phyloP scores from a whole-genome alignment of 2,888 invertebrate genomes.

The Eudemis profundana region DNA sequence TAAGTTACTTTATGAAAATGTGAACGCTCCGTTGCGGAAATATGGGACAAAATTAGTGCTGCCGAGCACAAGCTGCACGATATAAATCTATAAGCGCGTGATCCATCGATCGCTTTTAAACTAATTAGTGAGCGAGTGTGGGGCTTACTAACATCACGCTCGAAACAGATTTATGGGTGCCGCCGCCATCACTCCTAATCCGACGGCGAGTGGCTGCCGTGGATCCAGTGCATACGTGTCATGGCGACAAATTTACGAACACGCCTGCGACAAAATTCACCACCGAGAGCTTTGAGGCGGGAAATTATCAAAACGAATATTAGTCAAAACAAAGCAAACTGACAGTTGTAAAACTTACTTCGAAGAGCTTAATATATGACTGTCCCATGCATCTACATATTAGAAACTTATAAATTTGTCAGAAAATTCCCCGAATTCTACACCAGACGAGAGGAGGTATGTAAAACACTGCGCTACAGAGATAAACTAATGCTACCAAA shows the following conservation, averaged over 20 bases:
- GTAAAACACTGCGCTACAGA: too few species aligned
- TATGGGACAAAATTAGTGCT: constrained; percentile 26
- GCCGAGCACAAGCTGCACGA: constrained; percentile 13
- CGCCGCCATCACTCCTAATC: constrained; percentile 60
- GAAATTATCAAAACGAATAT: constrained; percentile 29
- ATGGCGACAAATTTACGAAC: constrained; percentile 30
- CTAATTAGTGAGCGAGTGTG: constrained; percentile 74
- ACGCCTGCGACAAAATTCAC: constrained; percentile 21
- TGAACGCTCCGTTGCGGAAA: constrained; percentile 10
- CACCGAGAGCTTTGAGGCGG: constrained; percentile 11
- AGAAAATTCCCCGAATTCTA: too few species aligned
- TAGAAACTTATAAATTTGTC: too few species aligned
- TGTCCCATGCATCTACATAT: too few species aligned
- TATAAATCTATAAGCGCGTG: constrained; percentile 47
- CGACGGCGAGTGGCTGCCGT: constrained; percentile 47
- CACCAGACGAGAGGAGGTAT: too few species aligned
- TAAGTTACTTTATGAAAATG: constrained; percentile 9
- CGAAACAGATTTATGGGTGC: constrained; percentile 70
- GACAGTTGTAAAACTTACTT: too few species aligned
- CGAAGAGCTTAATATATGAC: too few species aligned
- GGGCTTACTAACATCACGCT: constrained; percentile 71
- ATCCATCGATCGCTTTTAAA: constrained; percentile 72
- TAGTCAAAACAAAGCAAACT: too few species aligned
- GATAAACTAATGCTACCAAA: too few species aligned
- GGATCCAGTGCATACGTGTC: constrained; percentile 26